Conservation (phyloP, 1,140 invertebrate genomes). For the Bombus superbus region DNA sequence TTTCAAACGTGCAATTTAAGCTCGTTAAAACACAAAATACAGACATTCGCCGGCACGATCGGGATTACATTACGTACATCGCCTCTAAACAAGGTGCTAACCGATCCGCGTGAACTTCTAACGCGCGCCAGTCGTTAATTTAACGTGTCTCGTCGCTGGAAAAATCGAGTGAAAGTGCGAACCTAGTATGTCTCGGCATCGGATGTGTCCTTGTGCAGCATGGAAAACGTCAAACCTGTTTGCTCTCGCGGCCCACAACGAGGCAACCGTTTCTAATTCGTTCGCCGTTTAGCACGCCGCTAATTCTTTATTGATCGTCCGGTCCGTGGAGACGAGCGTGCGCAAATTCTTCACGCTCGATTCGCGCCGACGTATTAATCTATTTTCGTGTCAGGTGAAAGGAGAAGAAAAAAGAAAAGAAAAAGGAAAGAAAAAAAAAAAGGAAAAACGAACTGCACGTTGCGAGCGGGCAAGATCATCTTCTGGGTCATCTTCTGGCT, state of each 20-base stretch:
- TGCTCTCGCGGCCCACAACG: constrained; percentile 9
- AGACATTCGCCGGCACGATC: constrained; percentile 13
- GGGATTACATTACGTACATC: constrained; percentile 31
- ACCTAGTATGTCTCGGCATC: constrained; percentile 11
- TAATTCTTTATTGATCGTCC: constrained; percentile 50
- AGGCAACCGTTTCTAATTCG: constrained; percentile 20
- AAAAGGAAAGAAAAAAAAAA: neutral
- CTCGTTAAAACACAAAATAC: constrained; percentile 16
- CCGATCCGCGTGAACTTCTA: neutral
- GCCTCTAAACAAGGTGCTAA: constrained; percentile 24
- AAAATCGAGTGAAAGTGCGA: constrained; percentile 43
- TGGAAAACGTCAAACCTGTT: constrained; percentile 55
- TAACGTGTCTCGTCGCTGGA: neutral
- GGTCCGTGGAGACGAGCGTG: neutral
- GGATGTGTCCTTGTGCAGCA: constrained; percentile 41
- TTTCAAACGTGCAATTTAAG: constrained; percentile 24
- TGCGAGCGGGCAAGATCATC: neutral
- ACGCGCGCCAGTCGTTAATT: constrained; percentile 32
- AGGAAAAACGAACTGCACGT: neutral
- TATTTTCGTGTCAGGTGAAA: neutral
- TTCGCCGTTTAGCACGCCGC: neutral
- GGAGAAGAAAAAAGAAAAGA: neutral
- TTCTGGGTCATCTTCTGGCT: constrained; percentile 29
- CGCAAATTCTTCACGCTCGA: neutral
- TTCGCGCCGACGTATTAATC: constrained; percentile 45